Evolutionary conservation across 2,113 vertebrate species (phyloP).

Genomic region (Rhinogobius similis): DNA sequence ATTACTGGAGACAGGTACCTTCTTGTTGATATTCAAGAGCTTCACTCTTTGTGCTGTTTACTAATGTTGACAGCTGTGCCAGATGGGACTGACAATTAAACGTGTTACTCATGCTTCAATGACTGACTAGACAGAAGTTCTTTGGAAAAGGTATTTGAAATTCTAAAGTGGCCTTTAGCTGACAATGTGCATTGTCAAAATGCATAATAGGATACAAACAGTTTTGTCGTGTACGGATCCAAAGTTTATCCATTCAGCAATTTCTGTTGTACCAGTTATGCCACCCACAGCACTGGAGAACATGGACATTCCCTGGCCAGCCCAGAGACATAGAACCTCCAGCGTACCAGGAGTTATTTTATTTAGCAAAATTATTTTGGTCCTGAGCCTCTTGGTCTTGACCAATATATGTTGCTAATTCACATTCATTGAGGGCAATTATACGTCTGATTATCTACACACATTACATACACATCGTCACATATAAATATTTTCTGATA

Average conservation of each 20-base stretch:
- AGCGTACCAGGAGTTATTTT: neutral
- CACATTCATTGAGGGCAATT: too few species aligned
- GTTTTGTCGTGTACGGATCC: too few species aligned
- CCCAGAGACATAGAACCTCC: too few species aligned
- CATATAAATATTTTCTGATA: too few species aligned
- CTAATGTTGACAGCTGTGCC: constrained; percentile 41
- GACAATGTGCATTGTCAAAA: constrained; percentile 14
- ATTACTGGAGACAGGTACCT: neutral
- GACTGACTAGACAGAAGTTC: constrained; percentile 24
- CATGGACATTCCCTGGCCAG: neutral
- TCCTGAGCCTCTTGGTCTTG: too few species aligned
- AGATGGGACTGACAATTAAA: constrained; percentile 38
- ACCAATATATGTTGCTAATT: too few species aligned
- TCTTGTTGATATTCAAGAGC: constrained; percentile 29
- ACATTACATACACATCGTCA: too few species aligned
- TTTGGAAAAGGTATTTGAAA: constrained; percentile 21
- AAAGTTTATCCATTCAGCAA: neutral
- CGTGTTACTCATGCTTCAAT: constrained; percentile 29
- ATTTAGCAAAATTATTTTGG: neutral
- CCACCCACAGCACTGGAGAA: neutral
- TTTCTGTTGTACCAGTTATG: neutral
- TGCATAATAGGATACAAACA: neutral
- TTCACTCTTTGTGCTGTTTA: constrained; percentile 13
- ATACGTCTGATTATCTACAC: too few species aligned
- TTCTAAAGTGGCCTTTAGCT: constrained; percentile 22